Conservation (phyloP, 2,888 invertebrate species). For the Cephus pulcher region DNA sequence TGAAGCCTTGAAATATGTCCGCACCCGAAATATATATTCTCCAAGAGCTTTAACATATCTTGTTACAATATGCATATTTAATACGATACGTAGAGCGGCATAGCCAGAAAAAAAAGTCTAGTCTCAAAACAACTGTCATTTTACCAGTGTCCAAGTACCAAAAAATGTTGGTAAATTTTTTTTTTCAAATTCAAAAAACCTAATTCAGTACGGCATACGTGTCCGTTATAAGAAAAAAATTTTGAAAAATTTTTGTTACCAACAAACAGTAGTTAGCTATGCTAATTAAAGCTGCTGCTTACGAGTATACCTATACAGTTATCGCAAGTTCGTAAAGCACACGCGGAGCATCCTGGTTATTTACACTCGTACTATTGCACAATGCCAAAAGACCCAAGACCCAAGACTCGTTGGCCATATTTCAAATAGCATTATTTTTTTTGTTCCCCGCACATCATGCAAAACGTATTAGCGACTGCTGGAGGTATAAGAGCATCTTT, state of each 20-base stretch:
- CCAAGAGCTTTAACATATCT: slow-evolving; percentile 3
- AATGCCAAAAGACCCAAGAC: background rate
- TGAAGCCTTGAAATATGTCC: slow-evolving; percentile 11
- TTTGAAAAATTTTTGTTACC: no score
- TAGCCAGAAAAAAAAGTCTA: background rate
- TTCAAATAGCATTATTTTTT: slow-evolving; percentile 12
- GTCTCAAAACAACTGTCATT: background rate
- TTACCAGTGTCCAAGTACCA: background rate
- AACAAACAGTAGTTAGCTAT: background rate
- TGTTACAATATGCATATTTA: background rate
- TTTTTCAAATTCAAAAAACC: background rate
- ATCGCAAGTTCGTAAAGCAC: background rate
- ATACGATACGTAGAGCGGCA: background rate
- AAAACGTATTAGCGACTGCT: background rate
- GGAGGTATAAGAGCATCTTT: background rate
- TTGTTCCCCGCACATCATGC: background rate
- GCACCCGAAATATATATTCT: slow-evolving; percentile 12
- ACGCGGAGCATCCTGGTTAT: background rate
- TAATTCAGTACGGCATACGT: background rate
- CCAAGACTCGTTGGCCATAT: slow-evolving; percentile 8
- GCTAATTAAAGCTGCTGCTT: background rate
- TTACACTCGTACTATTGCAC: background rate
- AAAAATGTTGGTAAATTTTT: background rate
- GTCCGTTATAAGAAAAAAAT: background rate
- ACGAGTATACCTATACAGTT: background rate